Evolutionary conservation across 2,797 vertebrate species (phyloP).

Genomic region (Antennarius maculatus): DNA sequence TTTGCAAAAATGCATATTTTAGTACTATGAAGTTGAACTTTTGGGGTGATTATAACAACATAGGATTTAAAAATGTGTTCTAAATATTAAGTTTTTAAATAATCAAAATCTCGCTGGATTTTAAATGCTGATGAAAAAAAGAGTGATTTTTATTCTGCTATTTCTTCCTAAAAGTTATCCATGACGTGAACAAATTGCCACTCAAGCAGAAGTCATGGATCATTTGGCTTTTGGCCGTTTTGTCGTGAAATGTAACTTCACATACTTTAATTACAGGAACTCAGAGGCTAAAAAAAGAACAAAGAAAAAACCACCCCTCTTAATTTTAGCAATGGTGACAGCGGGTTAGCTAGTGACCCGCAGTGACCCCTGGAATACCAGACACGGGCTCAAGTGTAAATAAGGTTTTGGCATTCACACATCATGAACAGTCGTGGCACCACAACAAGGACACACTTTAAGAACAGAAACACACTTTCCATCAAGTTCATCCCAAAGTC

Average conservation of each 20-base stretch:
- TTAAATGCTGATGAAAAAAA: not conserved
- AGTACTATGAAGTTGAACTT: not conserved
- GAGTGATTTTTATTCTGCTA: not conserved
- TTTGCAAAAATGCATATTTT: not conserved
- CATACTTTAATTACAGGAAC: slow-evolving; percentile 55
- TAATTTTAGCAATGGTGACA: slow-evolving; percentile 68
- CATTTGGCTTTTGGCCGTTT: slow-evolving; percentile 62
- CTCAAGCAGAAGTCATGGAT: slow-evolving; percentile 49
- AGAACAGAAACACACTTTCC: slow-evolving; percentile 56
- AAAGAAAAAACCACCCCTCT: slow-evolving; percentile 45
- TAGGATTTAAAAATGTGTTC: too few species aligned
- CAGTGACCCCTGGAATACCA: slow-evolving; percentile 75
- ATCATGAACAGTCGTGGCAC: slow-evolving; percentile 43
- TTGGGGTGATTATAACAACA: not conserved
- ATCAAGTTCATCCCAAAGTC: slow-evolving; percentile 34
- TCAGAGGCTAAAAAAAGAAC: slow-evolving; percentile 24
- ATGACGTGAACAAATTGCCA: slow-evolving; percentile 46
- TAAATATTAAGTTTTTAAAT: too few species aligned
- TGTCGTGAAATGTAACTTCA: slow-evolving; percentile 69
- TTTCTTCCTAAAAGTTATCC: slow-evolving; percentile 16
- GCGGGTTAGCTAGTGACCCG: slow-evolving; percentile 66
- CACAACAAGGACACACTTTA: slow-evolving; percentile 60
- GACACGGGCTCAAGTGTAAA: slow-evolving; percentile 75
- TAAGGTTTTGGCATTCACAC: slow-evolving; percentile 73
- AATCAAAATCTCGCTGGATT: not conserved